Evolutionary conservation across 2,888 invertebrate species (phyloP).

Genomic region (Thysanoteuthis rhombus): DNA sequence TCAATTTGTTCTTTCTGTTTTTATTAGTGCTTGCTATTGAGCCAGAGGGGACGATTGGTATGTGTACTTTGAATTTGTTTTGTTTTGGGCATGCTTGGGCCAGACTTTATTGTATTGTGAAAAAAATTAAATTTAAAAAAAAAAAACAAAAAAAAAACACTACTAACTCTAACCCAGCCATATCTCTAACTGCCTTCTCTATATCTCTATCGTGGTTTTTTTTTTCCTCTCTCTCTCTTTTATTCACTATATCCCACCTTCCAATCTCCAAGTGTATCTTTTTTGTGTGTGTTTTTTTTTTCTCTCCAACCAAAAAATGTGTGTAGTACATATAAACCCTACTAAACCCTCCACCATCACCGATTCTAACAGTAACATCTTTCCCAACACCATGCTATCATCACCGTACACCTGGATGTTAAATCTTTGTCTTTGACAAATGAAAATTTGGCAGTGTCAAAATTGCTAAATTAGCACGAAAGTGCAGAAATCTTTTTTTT

Average conservation of each 20-base stretch:
- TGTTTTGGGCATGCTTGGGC: constrained; percentile 31
- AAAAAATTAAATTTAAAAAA: background rate
- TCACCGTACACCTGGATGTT: background rate
- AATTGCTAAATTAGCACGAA: too few species aligned
- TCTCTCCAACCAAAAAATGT: background rate
- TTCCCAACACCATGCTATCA: background rate
- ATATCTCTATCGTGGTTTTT: background rate
- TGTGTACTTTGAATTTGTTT: constrained; percentile 42
- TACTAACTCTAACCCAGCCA: background rate
- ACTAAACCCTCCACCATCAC: background rate
- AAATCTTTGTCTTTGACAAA: too few species aligned
- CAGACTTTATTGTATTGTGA: constrained; percentile 22
- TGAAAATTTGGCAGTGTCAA: too few species aligned
- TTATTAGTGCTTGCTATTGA: constrained; percentile 64
- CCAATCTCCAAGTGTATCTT: background rate
- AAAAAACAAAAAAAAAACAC: too few species aligned
- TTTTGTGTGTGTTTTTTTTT: background rate
- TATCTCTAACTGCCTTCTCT: background rate
- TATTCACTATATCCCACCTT: background rate
- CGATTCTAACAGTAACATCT: background rate
- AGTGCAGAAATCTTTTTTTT: too few species aligned
- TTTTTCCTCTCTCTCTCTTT: background rate
- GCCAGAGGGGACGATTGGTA: constrained; percentile 61
- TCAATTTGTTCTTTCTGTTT: constrained; percentile 47
- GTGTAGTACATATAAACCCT: background rate